Base-by-base conservation (phyloP, 2,888 invertebrate species). In the Plagodis dolabraria region DNA sequence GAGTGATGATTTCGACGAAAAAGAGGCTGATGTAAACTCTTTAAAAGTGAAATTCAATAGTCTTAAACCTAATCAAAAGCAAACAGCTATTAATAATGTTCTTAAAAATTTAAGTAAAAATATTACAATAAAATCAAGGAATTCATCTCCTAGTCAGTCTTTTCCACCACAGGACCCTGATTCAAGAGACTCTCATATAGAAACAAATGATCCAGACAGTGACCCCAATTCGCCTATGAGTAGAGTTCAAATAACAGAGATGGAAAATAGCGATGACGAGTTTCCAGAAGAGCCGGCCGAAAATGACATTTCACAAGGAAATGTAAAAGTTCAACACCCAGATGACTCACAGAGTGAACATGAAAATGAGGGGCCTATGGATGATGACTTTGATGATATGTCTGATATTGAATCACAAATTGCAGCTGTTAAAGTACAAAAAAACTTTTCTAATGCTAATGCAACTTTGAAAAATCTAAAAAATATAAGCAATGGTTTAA, bases 41-140 rank as follows among this genome's bases (percentile, higher is more conserved):
- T 10, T 40, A 44, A 55, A 59, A 47, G 11, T 42, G 35, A 57
- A 44, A 34, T 7, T 54, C 42, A 55, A 33, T 44, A 63, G 33
- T 33, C 55, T 58, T n/a, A 62, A 59, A 67, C 57, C 66, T 64
- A 65, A 68, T 63, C 57, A 77, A 57, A 72, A 77, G 60, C 69
- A 75, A 68, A 55, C 70, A 8, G 67, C 71, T 10, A 66, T 86
- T 49, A 79, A 85, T 70, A 82, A 83, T 47, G 82, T 80, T 40
- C 70, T 90, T 53, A 86, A 86, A 72, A 83, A 79, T 67, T 77
- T 90, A 66, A 71, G 87, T 62, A 84, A 82, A 74, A 80, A 87
- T 68, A 83, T 91, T 42, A 88, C 85, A 47, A 75, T 91, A 0
- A 91, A 88, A 71, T 81, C 89, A 5, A 76, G 75, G 57, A 86